These are phyloP conservation scores for Cheilosia impressa DNA, from an alignment of 2,888 invertebrate genomes.

Conservation along the genomic window DNA sequence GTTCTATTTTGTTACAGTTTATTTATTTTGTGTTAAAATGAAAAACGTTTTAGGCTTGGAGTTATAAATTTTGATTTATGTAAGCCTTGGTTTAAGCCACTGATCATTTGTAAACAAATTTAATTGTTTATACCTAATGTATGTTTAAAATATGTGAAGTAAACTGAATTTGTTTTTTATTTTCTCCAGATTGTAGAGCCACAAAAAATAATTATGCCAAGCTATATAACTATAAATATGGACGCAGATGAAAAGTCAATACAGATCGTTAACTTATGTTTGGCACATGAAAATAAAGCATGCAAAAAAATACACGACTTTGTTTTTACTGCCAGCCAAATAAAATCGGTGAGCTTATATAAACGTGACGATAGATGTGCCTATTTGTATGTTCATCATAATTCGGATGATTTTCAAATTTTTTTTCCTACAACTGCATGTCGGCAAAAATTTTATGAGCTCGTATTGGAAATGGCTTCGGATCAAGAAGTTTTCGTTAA, in stretches of 20 bases:
- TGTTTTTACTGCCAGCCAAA: conserved; percentile 92
- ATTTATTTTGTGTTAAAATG: too few species aligned
- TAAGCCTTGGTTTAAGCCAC: too few species aligned
- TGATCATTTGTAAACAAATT: too few species aligned
- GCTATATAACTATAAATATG: conserved; percentile 97
- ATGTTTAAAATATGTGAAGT: background rate
- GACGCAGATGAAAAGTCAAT: conserved; percentile 96
- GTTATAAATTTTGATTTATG: too few species aligned
- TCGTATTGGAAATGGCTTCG: conserved; percentile 93
- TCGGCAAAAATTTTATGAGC: conserved; percentile 92
- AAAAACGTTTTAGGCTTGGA: too few species aligned
- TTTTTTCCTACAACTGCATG: conserved; percentile 96
- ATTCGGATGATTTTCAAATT: conserved; percentile 99
- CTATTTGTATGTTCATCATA: conserved; percentile 98
- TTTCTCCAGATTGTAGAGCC: conserved; percentile 91
- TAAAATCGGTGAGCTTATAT: conserved; percentile 89
- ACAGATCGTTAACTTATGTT: conserved; percentile 93
- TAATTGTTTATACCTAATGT: too few species aligned
- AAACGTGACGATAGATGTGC: conserved; percentile 98
- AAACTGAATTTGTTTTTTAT: conserved; percentile 13
- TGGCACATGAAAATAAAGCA: conserved; percentile 89
- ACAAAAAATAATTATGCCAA: conserved; percentile 96
- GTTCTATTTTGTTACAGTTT: too few species aligned
- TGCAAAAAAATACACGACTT: conserved; percentile 96
- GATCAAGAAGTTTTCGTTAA: conserved; percentile 92